A percentile compares a stretch with the other conserved stretches of the same genome.
Conservation (phyloP, 1,140 invertebrate species). For the Cyphomyrmex costatus region DNA sequence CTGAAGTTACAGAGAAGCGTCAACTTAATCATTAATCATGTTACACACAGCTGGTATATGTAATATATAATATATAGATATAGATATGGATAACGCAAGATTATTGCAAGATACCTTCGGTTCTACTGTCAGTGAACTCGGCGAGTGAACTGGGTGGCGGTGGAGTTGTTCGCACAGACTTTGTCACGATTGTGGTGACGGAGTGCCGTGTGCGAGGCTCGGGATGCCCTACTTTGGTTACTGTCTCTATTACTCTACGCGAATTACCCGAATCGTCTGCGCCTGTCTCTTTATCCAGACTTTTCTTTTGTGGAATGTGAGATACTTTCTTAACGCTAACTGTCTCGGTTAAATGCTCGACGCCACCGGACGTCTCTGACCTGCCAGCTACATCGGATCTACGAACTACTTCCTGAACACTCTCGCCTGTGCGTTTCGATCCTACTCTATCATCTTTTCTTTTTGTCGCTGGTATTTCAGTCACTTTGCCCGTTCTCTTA, state of each 20-base stretch:
- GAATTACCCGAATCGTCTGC: conserved; percentile 72
- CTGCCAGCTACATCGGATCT: conserved; percentile 8
- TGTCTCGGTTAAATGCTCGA: conserved; percentile 42
- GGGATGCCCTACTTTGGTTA: conserved; percentile 83
- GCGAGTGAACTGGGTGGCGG: conserved; percentile 87
- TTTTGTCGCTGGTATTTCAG: conserved; percentile 67
- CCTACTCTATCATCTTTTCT: conserved; percentile 52
- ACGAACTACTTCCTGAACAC: not conserved
- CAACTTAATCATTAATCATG: conserved; percentile 85
- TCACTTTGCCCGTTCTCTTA: not conserved
- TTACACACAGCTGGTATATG: conserved; percentile 87
- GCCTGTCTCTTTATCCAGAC: conserved; percentile 64
- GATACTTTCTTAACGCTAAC: conserved; percentile 71
- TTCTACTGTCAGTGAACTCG: conserved; percentile 86
- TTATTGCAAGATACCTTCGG: conserved; percentile 87
- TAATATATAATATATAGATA: conserved; percentile 79
- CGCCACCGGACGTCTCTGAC: conserved; percentile 10
- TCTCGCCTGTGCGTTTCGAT: not conserved
- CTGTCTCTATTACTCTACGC: conserved; percentile 68
- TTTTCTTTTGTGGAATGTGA: conserved; percentile 83
- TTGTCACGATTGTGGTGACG: conserved; percentile 86
- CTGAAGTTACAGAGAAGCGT: conserved; percentile 85
- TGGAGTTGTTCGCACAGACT: conserved; percentile 86
- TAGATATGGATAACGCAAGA: conserved; percentile 81
- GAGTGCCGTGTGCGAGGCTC: conserved; percentile 85